These are phyloP conservation scores for Macrophya annulata DNA, from an alignment of 2,888 invertebrate genomes.

Conservation along the genomic window DNA sequence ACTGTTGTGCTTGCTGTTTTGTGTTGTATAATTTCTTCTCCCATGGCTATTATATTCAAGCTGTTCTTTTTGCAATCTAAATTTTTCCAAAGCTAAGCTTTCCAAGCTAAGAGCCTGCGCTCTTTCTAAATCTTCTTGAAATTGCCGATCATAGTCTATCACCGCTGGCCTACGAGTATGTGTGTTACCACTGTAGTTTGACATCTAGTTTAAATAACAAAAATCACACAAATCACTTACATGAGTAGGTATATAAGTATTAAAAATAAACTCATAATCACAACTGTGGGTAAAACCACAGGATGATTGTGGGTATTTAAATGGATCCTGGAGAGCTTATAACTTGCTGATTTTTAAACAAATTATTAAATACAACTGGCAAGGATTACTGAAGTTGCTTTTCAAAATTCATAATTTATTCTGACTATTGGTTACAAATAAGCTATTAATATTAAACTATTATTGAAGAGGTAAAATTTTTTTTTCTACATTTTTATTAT, in stretches of 20 bases:
- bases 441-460: not conserved
- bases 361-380: not conserved
- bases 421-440: not conserved
- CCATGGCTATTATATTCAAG: constrained; percentile 67
- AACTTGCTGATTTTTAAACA: not conserved
- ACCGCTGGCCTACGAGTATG: constrained; percentile 71
- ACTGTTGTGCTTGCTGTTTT: constrained; percentile 62
- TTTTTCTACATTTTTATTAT: no score
- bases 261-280: not conserved
- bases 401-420: not conserved
- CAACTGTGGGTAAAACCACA: not conserved
- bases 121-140: constrained; percentile 92
- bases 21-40: constrained; percentile 62
- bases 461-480: not conserved
- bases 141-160: constrained; percentile 90
- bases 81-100: constrained; percentile 91
- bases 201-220: constrained; percentile 73
- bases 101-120: constrained; percentile 94
- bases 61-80: constrained; percentile 84
- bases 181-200: constrained; percentile 73
- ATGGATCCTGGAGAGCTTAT: not conserved
- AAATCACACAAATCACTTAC: not conserved
- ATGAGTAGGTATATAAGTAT: not conserved
- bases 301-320: not conserved
- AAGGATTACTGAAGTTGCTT: not conserved